A percentile compares a stretch with the other conserved stretches of the same genome.
Conservation (phyloP, 2,113 vertebrate species). For the Odobenus rosmarus region DNA sequence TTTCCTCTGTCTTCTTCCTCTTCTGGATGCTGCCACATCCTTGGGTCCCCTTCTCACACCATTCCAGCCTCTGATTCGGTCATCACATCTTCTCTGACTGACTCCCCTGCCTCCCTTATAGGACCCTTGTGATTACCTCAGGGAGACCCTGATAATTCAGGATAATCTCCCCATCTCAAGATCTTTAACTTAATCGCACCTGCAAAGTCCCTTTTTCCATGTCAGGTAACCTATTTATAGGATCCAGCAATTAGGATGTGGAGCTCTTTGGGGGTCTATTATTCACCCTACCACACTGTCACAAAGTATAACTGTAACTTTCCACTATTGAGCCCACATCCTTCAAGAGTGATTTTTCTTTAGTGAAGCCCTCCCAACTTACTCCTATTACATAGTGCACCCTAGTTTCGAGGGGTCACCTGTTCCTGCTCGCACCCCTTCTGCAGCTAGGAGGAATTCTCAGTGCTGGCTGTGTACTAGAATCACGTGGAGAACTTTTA, state of each 20-base stretch:
- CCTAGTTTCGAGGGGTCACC: background rate
- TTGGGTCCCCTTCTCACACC: background rate
- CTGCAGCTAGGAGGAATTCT: constrained; percentile 3
- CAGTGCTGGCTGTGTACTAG: background rate
- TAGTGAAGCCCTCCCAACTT: background rate
- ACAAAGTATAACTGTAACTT: background rate
- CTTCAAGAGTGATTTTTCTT: background rate
- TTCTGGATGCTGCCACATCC: background rate
- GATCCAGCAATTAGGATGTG: background rate
- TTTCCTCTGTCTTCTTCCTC: background rate
- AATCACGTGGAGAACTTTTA: background rate
- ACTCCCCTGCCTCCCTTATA: background rate
- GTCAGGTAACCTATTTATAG: background rate
- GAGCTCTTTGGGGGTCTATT: background rate
- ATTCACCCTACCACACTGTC: background rate
- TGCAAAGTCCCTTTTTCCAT: background rate
- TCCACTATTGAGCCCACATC: background rate
- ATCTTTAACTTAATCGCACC: background rate
- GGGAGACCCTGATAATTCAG: background rate
- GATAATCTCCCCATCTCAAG: background rate
- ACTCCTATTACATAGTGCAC: background rate
- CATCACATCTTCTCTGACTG: background rate
- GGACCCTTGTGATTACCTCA: background rate
- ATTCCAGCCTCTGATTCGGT: background rate
- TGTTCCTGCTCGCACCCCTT: background rate